phyloP scores from a whole-genome alignment of 2,797 vertebrate species.

The Ceryle rudis region DNA sequence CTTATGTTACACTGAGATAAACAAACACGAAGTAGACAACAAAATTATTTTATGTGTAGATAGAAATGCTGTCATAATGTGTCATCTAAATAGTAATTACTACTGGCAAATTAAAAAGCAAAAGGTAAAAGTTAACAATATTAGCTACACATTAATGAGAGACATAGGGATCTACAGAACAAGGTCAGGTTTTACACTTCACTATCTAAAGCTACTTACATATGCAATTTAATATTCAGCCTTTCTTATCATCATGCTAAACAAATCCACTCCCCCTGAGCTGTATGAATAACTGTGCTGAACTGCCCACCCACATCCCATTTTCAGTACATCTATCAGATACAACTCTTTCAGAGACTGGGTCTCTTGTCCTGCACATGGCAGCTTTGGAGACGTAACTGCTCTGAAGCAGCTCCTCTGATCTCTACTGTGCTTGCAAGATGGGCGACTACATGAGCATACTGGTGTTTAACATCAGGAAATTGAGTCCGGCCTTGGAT shows the following conservation, averaged over 20 bases:
- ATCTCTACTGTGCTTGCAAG: neutral
- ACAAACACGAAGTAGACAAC: neutral
- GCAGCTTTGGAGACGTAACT: neutral
- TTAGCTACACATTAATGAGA: neutral
- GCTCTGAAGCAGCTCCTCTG: neutral
- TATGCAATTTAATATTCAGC: neutral
- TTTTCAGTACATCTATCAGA: neutral
- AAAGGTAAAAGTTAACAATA: neutral
- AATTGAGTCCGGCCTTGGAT: neutral
- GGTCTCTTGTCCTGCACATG: neutral
- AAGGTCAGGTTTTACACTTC: neutral
- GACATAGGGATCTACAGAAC: neutral
- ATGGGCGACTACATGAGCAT: neutral
- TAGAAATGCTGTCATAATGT: neutral
- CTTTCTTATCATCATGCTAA: neutral
- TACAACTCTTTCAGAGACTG: accelerated
- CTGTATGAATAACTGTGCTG: neutral
- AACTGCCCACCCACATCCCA: accelerated
- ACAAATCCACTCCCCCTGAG: neutral
- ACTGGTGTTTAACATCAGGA: neutral
- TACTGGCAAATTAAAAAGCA: neutral
- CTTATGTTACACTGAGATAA: neutral
- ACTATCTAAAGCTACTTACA: neutral
- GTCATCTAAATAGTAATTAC: neutral
- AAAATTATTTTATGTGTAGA: neutral